Percentiles rank a stretch among this genome's conserved stretches.
Conservation (phyloP, 2,797 vertebrate genomes). For the Dallia pectoralis region DNA sequence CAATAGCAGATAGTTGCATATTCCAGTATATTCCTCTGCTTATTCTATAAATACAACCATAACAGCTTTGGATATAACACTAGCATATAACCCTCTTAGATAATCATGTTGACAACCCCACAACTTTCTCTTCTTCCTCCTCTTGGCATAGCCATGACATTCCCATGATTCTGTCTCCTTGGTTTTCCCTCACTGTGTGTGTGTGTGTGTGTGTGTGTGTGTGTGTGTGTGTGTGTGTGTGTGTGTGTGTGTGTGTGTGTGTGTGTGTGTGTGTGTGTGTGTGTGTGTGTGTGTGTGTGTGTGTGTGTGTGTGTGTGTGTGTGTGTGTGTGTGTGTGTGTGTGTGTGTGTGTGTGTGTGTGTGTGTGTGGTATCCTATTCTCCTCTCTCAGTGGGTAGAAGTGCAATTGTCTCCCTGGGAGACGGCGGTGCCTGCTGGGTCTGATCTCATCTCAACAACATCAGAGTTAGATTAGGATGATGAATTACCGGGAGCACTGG, state of each 20-base stretch:
- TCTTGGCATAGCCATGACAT: neutral
- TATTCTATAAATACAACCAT: neutral
- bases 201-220: constrained; percentile 23
- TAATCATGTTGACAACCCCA: neutral
- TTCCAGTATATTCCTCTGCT: no score
- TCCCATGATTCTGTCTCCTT: neutral
- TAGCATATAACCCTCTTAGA: neutral
- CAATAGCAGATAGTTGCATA: no score
- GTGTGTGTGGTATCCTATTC: constrained; percentile 31
- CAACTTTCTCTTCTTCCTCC: neutral
- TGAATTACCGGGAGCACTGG: constrained; percentile 43
- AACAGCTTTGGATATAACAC: neutral
- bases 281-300: constrained; percentile 6
- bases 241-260: constrained; percentile 30
- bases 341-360: constrained; percentile 8
- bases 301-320: constrained; percentile 21
- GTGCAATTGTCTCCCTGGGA: constrained; percentile 52
- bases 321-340: no score
- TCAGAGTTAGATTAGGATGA: constrained; percentile 50
- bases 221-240: constrained; percentile 23
- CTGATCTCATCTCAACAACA: constrained; percentile 50
- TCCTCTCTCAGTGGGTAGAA: constrained; percentile 29
- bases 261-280: constrained; percentile 29
- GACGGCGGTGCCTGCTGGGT: constrained; percentile 39
- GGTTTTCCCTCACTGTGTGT: neutral